A percentile compares a stretch with the other conserved stretches of the same genome.
phyloP scores from a whole-genome alignment of 64 coral and sea anemone species.

The Dendrophyllia cribrosa region DNA sequence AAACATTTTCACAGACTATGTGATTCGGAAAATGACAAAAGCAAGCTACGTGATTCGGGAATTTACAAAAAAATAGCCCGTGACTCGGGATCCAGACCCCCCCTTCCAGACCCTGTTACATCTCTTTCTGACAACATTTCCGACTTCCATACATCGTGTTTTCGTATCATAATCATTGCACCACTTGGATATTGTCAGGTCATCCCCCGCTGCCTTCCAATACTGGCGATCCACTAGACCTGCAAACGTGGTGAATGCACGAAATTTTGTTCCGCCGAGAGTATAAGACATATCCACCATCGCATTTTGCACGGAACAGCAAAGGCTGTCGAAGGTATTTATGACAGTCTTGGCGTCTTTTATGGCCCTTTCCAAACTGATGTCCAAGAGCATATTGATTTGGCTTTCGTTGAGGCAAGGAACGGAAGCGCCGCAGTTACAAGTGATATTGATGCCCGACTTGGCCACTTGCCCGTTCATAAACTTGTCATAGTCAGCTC shows the following conservation, averaged over 20 bases:
- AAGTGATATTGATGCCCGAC: neutral
- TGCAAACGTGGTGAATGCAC: conserved; percentile 70
- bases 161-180: conserved; percentile 40
- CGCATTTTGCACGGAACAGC: conserved; percentile 82
- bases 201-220: conserved; percentile 83
- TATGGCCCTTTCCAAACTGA: conserved; percentile 64
- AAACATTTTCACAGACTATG: too few species aligned
- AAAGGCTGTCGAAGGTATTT: conserved; percentile 58
- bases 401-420: conserved; percentile 72
- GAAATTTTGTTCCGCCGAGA: conserved; percentile 39
- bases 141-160: conserved; percentile 62
- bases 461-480: conserved; percentile 63
- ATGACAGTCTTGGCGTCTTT: conserved; percentile 68
- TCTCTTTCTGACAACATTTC: conserved; percentile 65
- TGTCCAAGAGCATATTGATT: conserved; percentile 58
- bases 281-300: conserved; percentile 94
- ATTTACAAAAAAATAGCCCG: too few species aligned
- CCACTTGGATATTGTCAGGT: conserved; percentile 80
- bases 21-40: too few species aligned
- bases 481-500: conserved; percentile 83
- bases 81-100: too few species aligned
- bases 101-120: too few species aligned
- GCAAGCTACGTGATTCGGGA: conserved; percentile 32
- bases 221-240: conserved; percentile 36
- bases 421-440: conserved; percentile 56